Percentiles rank a stretch among this genome's conserved stretches.
These are phyloP conservation scores for Oostethus manadensis DNA, from an alignment of 2,113 vertebrate species.

Conservation along the genomic window DNA sequence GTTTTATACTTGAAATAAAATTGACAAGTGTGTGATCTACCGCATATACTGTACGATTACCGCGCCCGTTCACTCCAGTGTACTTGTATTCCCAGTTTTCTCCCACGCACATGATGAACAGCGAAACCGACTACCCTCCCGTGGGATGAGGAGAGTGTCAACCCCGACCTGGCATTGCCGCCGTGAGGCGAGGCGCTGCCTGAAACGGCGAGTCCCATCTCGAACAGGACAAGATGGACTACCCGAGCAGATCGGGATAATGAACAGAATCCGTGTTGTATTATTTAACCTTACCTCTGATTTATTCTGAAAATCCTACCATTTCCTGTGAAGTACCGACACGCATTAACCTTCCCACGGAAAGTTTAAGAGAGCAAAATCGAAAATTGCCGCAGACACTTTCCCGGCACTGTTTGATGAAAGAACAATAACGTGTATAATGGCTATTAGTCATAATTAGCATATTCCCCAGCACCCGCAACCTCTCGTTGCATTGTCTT, in stretches of 20 bases:
- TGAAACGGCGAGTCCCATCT: constrained; percentile 5
- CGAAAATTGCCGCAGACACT: constrained; percentile 30
- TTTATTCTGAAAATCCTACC: constrained; percentile 18
- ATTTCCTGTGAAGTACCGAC: constrained; percentile 8
- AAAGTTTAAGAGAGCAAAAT: constrained; percentile 10
- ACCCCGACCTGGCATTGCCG: too few species aligned
- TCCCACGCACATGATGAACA: too few species aligned
- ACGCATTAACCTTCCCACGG: neutral
- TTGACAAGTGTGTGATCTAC: neutral
- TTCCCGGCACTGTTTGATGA: constrained; percentile 14
- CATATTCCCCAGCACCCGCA: constrained; percentile 34
- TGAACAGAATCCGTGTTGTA: constrained; percentile 28
- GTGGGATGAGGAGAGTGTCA: too few species aligned
- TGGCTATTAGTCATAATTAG: constrained; percentile 44
- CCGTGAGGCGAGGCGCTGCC: too few species aligned
- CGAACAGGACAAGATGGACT: constrained; percentile 31
- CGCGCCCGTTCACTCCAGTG: too few species aligned
- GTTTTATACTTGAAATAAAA: neutral
- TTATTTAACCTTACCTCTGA: constrained; percentile 24
- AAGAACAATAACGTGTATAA: constrained; percentile 29
- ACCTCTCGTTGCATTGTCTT: constrained; percentile 37
- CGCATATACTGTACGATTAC: too few species aligned
- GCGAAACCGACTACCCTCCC: too few species aligned
- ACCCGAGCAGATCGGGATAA: constrained; percentile 38
- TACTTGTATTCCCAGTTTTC: too few species aligned